Conservation (phyloP, 1,140 invertebrate genomes). For the Aplysia californica region DNA sequence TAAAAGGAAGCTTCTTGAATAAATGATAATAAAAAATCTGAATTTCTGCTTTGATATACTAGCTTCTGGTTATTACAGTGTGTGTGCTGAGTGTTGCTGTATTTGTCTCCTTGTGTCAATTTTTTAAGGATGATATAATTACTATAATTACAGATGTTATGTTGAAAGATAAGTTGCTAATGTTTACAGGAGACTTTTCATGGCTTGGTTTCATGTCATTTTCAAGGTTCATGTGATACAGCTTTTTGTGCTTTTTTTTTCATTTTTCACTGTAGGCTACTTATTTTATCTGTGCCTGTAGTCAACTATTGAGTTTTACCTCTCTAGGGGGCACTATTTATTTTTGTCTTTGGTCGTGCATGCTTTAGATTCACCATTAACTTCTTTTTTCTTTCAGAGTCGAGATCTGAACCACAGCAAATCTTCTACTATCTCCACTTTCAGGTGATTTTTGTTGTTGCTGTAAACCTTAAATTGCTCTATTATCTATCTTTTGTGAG, state of each 20-base stretch:
- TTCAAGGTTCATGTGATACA: no score
- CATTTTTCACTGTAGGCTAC: no score
- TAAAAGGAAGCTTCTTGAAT: no score
- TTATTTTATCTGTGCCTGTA: no score
- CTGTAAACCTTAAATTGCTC: no score
- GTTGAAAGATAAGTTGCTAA: no score
- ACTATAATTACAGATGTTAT: no score
- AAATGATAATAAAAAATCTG: neutral
- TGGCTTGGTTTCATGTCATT: no score
- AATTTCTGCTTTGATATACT: neutral
- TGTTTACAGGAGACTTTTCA: no score
- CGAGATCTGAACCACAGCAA: conserved; percentile 63
- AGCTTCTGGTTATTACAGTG: neutral
- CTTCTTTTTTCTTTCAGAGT: conserved; percentile 62
- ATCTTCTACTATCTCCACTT: conserved; percentile 40
- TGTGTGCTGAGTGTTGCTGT: neutral
- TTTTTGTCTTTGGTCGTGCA: neutral
- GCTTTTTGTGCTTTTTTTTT: no score
- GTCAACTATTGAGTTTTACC: no score
- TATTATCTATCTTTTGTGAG: no score
- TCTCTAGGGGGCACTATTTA: neutral
- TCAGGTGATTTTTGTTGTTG: neutral
- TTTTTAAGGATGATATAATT: neutral
- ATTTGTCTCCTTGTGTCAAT: neutral
- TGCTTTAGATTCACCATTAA: neutral